Conservation (phyloP, 2,888 invertebrate species). For the Cantharis nigra region DNA sequence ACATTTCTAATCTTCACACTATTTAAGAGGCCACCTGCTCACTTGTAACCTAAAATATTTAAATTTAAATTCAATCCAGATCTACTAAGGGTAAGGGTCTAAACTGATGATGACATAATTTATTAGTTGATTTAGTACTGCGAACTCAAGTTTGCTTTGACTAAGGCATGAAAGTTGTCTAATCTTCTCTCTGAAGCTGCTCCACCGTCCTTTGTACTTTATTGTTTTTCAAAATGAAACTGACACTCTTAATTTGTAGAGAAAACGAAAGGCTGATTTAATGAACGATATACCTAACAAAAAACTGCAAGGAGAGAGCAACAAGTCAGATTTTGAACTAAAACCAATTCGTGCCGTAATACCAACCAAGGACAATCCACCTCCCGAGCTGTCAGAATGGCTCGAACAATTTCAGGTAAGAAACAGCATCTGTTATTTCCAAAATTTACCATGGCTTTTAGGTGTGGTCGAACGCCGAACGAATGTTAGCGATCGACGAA, state of each 20-base stretch:
- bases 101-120: neutral
- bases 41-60: neutral
- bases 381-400: slow-evolving; percentile 77
- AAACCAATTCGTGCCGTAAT: slow-evolving; percentile 58
- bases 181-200: slow-evolving; percentile 56
- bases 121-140: slow-evolving; percentile 41
- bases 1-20: neutral
- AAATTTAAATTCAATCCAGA: no score
- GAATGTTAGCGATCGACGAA: slow-evolving; percentile 86
- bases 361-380: slow-evolving; percentile 80
- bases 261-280: slow-evolving; percentile 57
- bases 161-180: slow-evolving; percentile 38
- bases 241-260: slow-evolving; percentile 44
- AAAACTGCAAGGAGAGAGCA: slow-evolving; percentile 59
- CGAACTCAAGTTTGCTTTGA: slow-evolving; percentile 24
- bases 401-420: slow-evolving; percentile 71
- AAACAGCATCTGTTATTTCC: neutral
- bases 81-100: no score
- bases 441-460: slow-evolving; percentile 42
- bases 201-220: neutral
- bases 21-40: neutral
- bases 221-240: neutral
- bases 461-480: slow-evolving; percentile 87
- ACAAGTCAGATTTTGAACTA: slow-evolving; percentile 33
- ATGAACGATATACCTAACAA: slow-evolving; percentile 60